Evolutionary conservation across 1,140 invertebrate species (phyloP), one percentile per base, ranked within the genome.

Genomic region (Zeugodacus cucurbitae): DNA sequence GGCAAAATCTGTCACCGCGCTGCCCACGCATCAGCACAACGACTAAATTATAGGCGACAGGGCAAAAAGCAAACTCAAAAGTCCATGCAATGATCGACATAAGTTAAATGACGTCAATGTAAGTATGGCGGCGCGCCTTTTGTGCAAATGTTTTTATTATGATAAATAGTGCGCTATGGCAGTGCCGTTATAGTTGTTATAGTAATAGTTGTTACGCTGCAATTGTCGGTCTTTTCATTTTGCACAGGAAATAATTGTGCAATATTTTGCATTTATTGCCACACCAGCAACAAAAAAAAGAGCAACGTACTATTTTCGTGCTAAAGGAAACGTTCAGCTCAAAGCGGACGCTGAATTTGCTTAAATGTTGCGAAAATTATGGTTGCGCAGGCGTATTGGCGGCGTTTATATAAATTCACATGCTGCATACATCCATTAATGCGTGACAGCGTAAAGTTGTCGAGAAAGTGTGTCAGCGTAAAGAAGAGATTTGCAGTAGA

Each of bases 1-100:
- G 91, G 92, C 90, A 92, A 92, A 92, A 92, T 92, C 90, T 92
- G 91, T 92, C 91, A 92, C 90, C 91, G 88, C 88, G 90, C 90
- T n/a, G n/a, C 91, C 91, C 90, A 92, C 91, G 89, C 91, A 82
- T 82, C 74, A 82, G 41, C 22, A 48, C 41, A 11, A 11, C 1
- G 32, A 59, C 48, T 54, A 37, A 41, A 58, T n/a, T n/a, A n/a
- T 67, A 88, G 86, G 88, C 41, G 41, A 37, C 59, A 44, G n/a
- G 1, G 32, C 85, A 57, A 82, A 7, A 6, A 54, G 17, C 26
- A n/a, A n/a, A n/a, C n/a, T n/a, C n/a, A n/a, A n/a, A n/a, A n/a
- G n/a, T n/a, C n/a, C n/a, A n/a, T n/a, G n/a, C n/a, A n/a, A n/a
- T n/a, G n/a, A n/a, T n/a, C 57, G 85, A 5, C 41, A 1, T 48